Base-by-base conservation (phyloP, 2,113 vertebrate species). In the Hipposideros armiger region DNA sequence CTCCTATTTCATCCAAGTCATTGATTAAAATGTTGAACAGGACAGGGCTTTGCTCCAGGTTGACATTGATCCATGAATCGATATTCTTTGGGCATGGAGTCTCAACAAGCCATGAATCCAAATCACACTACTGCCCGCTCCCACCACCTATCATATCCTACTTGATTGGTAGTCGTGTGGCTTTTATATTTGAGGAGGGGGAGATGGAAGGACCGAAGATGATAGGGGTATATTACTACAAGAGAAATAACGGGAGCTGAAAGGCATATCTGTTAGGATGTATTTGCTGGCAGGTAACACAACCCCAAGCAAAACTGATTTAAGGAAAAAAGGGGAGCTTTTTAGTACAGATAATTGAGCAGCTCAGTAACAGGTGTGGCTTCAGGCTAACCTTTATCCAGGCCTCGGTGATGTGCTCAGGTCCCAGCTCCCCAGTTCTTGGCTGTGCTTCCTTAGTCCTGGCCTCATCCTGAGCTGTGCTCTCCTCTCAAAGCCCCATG, bases 11-110 rank as follows among this genome's bases (percentile, higher is more conserved):
- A 92, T 94, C 94, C n/a, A 22, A 96, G 92, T 72, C 95, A 94
- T 81, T 89, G 94, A 97, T 96, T 95, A 95, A 92, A 96, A 87
- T 77, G 96, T 97, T 97, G 92, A 95, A 90, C 87, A 95, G 96
- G 90, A 95, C 69, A 77, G 69, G 96, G 88, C 74, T 97, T 72
- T 66, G 83, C 94, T 97, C 81, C 26, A 93, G 93, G 85, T 56
- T 94, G 94, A 94, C 87, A 92, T 60, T 90, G 95, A 96, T 82
- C 90, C 77, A 70, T 88, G 60, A 66, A 88, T 97, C 92, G 82
- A 94, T 91, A 94, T 93, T 76, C 74, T 95, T 90, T 58, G 42
- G 90, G 72, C 80, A 45, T 45, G 69, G 90, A 72, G 16, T 88
- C 90, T 81, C 94, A 45, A 56, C 78, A 73, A 88, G 82, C 40